Percentiles rank a stretch among this genome's conserved stretches.
These are phyloP conservation scores for Sebastes steindachneri DNA, from an alignment of 2,797 vertebrate species.

Conservation along the genomic window DNA sequence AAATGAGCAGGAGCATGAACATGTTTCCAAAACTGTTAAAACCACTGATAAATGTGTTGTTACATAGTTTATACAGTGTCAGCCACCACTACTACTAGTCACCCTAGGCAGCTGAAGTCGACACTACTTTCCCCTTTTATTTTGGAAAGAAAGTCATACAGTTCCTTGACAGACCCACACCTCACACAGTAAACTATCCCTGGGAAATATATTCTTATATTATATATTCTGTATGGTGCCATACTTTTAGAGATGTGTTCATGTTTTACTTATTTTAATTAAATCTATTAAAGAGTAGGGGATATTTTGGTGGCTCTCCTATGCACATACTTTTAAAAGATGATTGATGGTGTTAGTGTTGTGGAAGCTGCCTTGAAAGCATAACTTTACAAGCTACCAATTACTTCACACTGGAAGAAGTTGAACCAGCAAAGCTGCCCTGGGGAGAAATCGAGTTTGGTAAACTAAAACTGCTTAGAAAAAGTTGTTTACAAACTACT, in stretches of 20 bases:
- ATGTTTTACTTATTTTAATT: too few relatives aligned
- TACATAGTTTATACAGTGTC: background rate
- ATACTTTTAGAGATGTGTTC: background rate
- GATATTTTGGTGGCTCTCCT: background rate
- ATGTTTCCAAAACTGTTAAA: background rate
- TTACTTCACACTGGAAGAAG: too few relatives aligned
- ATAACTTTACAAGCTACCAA: too few relatives aligned
- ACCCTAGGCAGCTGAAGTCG: background rate
- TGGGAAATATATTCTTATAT: background rate
- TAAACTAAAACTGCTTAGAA: too few relatives aligned
- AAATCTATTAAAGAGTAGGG: background rate
- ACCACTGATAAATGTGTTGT: background rate
- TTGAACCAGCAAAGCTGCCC: too few relatives aligned
- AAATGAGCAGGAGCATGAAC: background rate
- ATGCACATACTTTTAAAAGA: background rate
- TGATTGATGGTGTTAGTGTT: background rate
- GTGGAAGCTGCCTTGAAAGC: accelerated
- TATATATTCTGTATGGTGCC: background rate
- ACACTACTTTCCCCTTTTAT: background rate
- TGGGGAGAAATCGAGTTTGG: too few relatives aligned
- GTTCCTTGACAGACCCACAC: background rate
- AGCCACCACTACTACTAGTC: background rate
- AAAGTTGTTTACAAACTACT: too few relatives aligned
- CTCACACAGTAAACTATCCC: background rate
- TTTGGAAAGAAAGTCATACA: background rate